Conservation (phyloP, 2,113 vertebrate species). For the Semicossyphus pulcher region DNA sequence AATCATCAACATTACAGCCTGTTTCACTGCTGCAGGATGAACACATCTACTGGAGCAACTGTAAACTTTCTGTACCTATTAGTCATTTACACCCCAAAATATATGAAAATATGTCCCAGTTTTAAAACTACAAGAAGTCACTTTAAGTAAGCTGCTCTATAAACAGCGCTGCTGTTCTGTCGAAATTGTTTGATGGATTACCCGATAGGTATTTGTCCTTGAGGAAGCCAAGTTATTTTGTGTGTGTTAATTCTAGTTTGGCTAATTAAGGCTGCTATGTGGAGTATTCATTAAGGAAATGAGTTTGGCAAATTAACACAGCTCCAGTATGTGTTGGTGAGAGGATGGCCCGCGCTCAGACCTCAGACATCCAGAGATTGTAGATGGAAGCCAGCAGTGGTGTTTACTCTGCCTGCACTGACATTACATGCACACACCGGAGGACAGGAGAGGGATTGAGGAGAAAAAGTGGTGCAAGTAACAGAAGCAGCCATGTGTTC, state of each 20-base stretch:
- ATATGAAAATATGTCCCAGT: too few species aligned
- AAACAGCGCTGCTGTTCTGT: conserved; percentile 47
- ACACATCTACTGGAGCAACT: too few species aligned
- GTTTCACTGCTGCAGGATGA: too few species aligned
- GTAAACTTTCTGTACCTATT: too few species aligned
- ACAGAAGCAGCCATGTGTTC: conserved; percentile 30
- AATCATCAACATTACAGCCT: too few species aligned
- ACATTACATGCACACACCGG: conserved; percentile 35
- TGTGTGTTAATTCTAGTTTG: conserved; percentile 27
- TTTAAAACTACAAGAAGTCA: too few species aligned
- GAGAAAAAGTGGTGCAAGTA: conserved; percentile 31
- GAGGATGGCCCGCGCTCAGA: conserved; percentile 50
- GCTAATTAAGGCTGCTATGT: conserved; percentile 6
- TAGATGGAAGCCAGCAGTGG: conserved; percentile 45
- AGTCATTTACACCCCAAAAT: too few species aligned
- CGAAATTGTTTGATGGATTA: conserved; percentile 27
- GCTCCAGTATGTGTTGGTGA: conserved; percentile 49
- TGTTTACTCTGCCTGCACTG: conserved; percentile 59
- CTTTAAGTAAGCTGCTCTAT: too few species aligned
- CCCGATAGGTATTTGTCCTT: conserved; percentile 17
- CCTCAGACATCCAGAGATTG: conserved; percentile 69
- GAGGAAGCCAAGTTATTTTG: neutral
- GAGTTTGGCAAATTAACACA: conserved; percentile 60
- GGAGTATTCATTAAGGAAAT: conserved; percentile 23
- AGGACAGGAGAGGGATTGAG: conserved; percentile 51